phyloP scores from a whole-genome alignment of 2,113 vertebrate species.

The Xiphorhynchus elegans region DNA sequence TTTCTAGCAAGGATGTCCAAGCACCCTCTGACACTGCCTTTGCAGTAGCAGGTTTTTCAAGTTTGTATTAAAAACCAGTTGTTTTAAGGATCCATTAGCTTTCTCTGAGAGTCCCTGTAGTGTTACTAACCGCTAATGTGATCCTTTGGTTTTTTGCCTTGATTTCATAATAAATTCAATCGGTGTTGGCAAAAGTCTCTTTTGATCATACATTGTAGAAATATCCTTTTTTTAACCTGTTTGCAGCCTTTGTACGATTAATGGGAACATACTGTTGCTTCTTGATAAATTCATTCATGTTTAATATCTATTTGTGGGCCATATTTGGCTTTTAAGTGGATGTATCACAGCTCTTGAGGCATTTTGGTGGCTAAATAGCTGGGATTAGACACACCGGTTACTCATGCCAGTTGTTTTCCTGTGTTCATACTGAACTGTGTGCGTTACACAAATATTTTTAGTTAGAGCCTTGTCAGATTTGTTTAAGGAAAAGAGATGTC shows the following conservation, averaged over 20 bases:
- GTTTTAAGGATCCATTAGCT: neutral
- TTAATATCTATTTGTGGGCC: neutral
- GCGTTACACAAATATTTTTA: constrained; percentile 13
- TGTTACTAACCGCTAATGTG: neutral
- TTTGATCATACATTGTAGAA: neutral
- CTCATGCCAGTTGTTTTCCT: neutral
- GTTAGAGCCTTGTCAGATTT: neutral
- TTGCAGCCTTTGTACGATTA: constrained; percentile 1
- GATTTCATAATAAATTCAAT: neutral
- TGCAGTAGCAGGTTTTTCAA: neutral
- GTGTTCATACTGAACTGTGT: neutral
- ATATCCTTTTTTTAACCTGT: neutral
- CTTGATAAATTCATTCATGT: neutral
- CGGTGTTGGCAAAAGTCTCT: neutral
- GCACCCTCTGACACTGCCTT: neutral
- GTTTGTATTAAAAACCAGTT: neutral
- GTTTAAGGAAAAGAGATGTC: neutral
- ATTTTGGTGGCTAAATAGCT: constrained; percentile 7
- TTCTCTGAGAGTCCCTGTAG: neutral
- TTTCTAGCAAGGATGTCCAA: neutral
- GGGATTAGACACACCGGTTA: neutral
- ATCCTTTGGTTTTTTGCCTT: neutral
- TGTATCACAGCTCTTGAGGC: neutral
- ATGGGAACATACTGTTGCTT: neutral
- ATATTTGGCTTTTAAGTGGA: neutral